phyloP scores from a whole-genome alignment of 2,113 vertebrate genomes.

The Lepus europaeus region DNA sequence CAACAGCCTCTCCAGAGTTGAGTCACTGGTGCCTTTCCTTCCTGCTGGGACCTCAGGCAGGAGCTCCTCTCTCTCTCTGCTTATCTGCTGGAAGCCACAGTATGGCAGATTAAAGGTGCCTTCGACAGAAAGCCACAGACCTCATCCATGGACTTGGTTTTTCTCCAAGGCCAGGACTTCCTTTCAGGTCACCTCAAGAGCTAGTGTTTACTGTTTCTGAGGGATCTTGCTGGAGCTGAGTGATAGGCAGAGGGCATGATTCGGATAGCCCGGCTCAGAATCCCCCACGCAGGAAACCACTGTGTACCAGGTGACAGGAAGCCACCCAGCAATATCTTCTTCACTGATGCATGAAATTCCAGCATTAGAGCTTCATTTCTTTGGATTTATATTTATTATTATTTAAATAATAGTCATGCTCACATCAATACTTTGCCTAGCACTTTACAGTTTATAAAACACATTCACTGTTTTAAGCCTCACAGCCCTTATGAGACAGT shows the following conservation, averaged over 20 bases:
- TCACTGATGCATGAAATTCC: not conserved
- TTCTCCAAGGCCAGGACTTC: slow-evolving; percentile 38
- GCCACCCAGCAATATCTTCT: not conserved
- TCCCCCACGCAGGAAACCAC: not conserved
- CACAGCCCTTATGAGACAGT: not conserved
- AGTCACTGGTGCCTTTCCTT: slow-evolving; percentile 81
- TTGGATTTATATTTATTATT: slow-evolving; percentile 1
- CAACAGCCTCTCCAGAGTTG: slow-evolving; percentile 69
- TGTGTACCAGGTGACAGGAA: not conserved
- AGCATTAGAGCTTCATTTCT: not conserved
- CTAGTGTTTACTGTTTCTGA: slow-evolving; percentile 61
- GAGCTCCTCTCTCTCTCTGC: slow-evolving; percentile 41
- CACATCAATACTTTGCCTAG: not conserved
- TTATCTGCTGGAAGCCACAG: slow-evolving; percentile 38
- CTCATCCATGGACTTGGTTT: not conserved
- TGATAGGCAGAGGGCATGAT: not conserved
- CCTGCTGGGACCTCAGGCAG: slow-evolving; percentile 70
- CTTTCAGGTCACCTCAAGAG: slow-evolving; percentile 41
- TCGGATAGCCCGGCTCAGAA: not conserved
- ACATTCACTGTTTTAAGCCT: not conserved
- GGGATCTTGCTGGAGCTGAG: slow-evolving; percentile 11
- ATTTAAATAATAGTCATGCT: not conserved
- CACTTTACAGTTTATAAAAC: slow-evolving; percentile 6
- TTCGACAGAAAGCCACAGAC: slow-evolving; percentile 27
- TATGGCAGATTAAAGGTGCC: slow-evolving; percentile 28